Evolutionary conservation across 2,797 vertebrate genomes (phyloP).

Genomic region (Galago senegalensis): DNA sequence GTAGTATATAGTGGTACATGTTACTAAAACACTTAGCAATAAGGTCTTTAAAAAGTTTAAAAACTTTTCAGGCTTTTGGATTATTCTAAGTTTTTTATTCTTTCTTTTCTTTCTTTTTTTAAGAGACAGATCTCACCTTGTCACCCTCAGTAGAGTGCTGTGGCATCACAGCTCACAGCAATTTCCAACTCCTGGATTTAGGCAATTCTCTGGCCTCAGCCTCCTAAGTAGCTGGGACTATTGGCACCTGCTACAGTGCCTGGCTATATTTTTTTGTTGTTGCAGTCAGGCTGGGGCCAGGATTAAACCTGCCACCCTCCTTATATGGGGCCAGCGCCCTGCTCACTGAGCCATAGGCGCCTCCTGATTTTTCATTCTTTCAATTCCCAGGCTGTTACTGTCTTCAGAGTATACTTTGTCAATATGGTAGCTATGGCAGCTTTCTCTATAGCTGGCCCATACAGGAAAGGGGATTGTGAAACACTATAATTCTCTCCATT

Average conservation of each 20-base stretch:
- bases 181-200: too few relatives aligned
- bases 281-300: too few relatives aligned
- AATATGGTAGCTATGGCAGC: not conserved
- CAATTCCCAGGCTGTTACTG: not conserved
- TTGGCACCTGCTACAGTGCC: too few relatives aligned
- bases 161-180: too few relatives aligned
- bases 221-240: too few relatives aligned
- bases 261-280: too few relatives aligned
- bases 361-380: not conserved
- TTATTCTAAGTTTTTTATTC: not conserved
- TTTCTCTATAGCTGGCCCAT: not conserved
- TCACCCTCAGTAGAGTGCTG: too few relatives aligned
- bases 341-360: too few relatives aligned
- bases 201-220: too few relatives aligned
- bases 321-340: too few relatives aligned
- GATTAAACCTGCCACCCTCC: too few relatives aligned
- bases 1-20: not conserved
- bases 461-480: not conserved
- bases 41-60: not conserved
- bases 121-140: too few relatives aligned
- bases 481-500: not conserved
- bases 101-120: not conserved
- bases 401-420: not conserved
- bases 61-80: not conserved
- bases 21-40: slow-evolving; percentile 32